Evolutionary conservation across 2,888 invertebrate genomes (phyloP).

Genomic region (Lottia gigantea): DNA sequence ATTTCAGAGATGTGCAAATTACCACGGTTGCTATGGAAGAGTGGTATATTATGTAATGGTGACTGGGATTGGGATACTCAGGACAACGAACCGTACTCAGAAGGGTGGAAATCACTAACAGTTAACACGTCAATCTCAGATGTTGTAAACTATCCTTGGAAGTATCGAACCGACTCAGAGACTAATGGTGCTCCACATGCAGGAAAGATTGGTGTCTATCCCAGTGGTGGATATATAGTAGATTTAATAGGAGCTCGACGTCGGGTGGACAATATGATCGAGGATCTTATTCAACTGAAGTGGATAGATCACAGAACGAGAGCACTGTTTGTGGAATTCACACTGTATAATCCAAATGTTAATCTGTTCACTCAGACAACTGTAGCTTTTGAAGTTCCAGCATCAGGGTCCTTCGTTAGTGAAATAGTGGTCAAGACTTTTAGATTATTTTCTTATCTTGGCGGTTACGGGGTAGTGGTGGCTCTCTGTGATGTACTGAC

Average conservation of each 20-base stretch:
- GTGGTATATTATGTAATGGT: conserved; percentile 34
- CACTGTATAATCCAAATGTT: conserved; percentile 50
- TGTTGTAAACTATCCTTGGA: conserved; percentile 41
- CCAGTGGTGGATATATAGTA: conserved; percentile 48
- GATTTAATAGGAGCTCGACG: conserved; percentile 41
- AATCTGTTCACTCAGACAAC: conserved; percentile 47
- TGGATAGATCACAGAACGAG: conserved; percentile 50
- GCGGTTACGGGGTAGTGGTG: conserved; percentile 44
- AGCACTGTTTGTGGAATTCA: conserved; percentile 49
- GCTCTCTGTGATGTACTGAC: conserved; percentile 42
- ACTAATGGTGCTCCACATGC: conserved; percentile 47
- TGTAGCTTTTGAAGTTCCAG: conserved; percentile 45
- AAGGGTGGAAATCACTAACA: conserved; percentile 34
- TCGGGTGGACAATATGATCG: conserved; percentile 31
- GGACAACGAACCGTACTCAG: conserved; percentile 32
- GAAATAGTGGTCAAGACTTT: conserved; percentile 40
- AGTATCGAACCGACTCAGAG: conserved; percentile 37
- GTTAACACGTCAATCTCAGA: conserved; percentile 17
- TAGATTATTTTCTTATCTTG: conserved; percentile 47
- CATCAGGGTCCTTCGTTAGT: conserved; percentile 35
- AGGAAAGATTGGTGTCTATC: conserved; percentile 46
- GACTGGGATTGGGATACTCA: conserved; percentile 38
- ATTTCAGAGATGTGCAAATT: conserved; percentile 36
- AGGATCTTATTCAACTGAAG: conserved; percentile 25
- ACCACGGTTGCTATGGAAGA: conserved; percentile 27